These are phyloP conservation scores for Melospiza georgiana DNA, from an alignment of 2,113 vertebrate species.

Conservation along the genomic window DNA sequence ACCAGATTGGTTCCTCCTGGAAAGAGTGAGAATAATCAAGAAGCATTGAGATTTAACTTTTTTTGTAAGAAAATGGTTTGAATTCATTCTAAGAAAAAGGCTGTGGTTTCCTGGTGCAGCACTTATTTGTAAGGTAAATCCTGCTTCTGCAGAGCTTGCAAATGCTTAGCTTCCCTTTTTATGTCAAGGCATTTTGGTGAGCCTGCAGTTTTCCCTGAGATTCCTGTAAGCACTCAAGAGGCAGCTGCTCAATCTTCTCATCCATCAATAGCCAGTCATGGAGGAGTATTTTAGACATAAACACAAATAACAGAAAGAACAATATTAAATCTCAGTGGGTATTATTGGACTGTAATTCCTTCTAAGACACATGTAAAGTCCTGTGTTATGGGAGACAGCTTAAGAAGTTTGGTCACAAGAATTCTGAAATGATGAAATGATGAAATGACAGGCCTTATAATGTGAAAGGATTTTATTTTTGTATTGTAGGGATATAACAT, in stretches of 20 bases:
- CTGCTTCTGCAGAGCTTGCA: background rate
- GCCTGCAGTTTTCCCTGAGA: constrained; percentile 41
- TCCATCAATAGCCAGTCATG: constrained; percentile 23
- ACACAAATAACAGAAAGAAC: constrained; percentile 55
- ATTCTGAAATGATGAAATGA: constrained; percentile 54
- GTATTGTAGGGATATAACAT: background rate
- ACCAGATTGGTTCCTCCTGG: background rate
- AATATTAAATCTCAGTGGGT: constrained; percentile 48
- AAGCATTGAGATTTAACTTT: background rate
- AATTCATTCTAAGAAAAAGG: background rate
- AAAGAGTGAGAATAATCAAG: background rate
- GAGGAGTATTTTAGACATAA: constrained; percentile 55
- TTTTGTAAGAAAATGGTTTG: background rate
- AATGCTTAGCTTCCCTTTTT: background rate
- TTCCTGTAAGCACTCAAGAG: constrained; percentile 32
- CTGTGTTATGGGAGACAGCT: constrained; percentile 26
- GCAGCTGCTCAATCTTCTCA: constrained; percentile 35
- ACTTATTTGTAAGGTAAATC: background rate
- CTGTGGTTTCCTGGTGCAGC: background rate
- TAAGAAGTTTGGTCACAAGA: constrained; percentile 47
- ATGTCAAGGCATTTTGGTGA: constrained; percentile 41
- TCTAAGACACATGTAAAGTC: constrained; percentile 20
- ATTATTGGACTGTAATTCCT: constrained; percentile 52
- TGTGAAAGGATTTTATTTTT: constrained; percentile 51
- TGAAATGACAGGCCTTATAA: constrained; percentile 63